Base-by-base conservation (phyloP, 1,140 invertebrate genomes). In the Drosophila aff. region DNA sequence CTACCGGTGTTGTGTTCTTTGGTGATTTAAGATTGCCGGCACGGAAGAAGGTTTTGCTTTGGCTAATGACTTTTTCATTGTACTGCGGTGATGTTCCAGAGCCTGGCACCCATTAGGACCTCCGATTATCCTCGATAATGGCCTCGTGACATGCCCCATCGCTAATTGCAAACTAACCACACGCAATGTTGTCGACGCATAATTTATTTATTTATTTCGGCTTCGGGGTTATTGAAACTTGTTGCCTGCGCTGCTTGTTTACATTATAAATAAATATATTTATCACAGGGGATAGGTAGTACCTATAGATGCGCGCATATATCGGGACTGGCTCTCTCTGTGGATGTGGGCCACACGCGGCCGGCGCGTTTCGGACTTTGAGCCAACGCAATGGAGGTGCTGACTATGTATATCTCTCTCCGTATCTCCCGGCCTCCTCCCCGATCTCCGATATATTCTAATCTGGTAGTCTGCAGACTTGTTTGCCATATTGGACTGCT, bases 211-310 rank as follows among this genome's bases (percentile, higher is more conserved):
- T 65, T 67, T 62, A 50, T 72, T 73, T 82, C 38, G 50, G 67
- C 67, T 23, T 65, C 28, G 68, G 79, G 76, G 80, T 83, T 89
- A 83, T 89, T 87, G 83, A 87, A 87, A 87, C 83, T 87, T 86
- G 83, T 86, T 86, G 83, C 67, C 50, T 53, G 55, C 55, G 41
- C 63, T 74, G 41, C 63, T 77, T 86, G 80, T 86, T 87, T 86
- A 86, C 84, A 80, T 73, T 67, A 66, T 49, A 65, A 72, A 68
- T 81, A 76, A 40, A 47, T 63, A 59, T 78, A 67, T 78, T 64
- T 81, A 78, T 85, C 63, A 47, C 36, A 36, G 77, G n/a, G 50
- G 46, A 26, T 52, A 33, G 36, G 40, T 40, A 63, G 47, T 43
- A 55, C 53, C 47, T 71, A 26, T 44, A 36, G 63, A 61, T 31